Conservation (phyloP, 2,797 vertebrate species). For the Carapus acus region DNA sequence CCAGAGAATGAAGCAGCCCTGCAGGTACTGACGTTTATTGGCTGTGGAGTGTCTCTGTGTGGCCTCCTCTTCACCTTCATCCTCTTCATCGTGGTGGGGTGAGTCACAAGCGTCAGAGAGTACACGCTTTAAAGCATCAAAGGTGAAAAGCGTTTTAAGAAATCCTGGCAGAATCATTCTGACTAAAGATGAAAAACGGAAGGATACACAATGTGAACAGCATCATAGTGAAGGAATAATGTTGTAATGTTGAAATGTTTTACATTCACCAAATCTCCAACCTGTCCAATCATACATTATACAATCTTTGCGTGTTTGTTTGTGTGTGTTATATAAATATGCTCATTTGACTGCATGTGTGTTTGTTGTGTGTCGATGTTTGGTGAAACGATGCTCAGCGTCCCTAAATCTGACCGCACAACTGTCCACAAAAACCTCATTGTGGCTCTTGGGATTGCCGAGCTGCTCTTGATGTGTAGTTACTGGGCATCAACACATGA, state of each 20-base stretch:
- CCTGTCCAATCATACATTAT: conserved; percentile 7
- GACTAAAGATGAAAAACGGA: conserved; percentile 29
- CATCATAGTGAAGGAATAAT: conserved; percentile 14
- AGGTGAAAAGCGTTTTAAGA: conserved; percentile 61
- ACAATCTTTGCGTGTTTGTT: background rate
- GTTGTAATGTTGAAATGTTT: conserved; percentile 2
- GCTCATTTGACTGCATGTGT: background rate
- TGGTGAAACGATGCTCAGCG: conserved; percentile 57
- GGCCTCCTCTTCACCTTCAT: conserved; percentile 83
- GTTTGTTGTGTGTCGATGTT: background rate
- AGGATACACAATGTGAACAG: conserved; percentile 33
- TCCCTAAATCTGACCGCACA: conserved; percentile 83
- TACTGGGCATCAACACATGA: conserved; percentile 76
- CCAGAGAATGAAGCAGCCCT: conserved; percentile 75
- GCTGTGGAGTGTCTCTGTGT: conserved; percentile 88
- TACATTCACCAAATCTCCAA: no score
- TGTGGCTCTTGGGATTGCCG: conserved; percentile 77
- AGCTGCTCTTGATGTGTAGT: conserved; percentile 85
- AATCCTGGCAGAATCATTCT: conserved; percentile 42
- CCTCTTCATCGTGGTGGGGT: conserved; percentile 86
- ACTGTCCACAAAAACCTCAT: conserved; percentile 93
- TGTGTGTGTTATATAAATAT: conserved; percentile 1
- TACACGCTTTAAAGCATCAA: conserved; percentile 44
- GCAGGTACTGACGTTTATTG: conserved; percentile 84
- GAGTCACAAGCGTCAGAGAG: conserved; percentile 62